Evolutionary conservation across 2,797 vertebrate species (phyloP).

Genomic region (Galago senegalensis): DNA sequence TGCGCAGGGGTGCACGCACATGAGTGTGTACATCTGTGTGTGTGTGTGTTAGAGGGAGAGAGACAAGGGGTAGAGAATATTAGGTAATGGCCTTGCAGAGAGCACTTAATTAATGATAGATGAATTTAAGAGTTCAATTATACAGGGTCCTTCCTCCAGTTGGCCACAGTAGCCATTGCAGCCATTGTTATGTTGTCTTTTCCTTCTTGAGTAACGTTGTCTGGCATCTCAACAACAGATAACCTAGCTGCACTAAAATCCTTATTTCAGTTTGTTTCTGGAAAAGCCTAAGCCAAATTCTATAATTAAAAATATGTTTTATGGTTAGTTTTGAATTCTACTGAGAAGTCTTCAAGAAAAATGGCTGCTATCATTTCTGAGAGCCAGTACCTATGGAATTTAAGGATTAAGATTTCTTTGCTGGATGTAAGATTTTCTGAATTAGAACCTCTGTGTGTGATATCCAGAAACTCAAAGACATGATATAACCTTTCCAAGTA

Average conservation of each 20-base stretch:
- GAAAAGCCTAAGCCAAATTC: neutral
- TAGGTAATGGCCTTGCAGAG: neutral
- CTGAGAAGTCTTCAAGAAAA: neutral
- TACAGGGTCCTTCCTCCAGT: fast-evolving
- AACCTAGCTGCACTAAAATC: neutral
- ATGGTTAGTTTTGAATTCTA: neutral
- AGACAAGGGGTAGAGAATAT: neutral
- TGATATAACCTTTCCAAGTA: neutral
- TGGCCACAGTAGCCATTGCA: fast-evolving
- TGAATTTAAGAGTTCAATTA: neutral
- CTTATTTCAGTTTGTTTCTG: neutral
- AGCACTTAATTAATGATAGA: neutral
- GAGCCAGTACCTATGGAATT: fast-evolving
- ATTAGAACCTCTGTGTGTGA: neutral
- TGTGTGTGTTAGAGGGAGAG: neutral
- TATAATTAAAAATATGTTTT: neutral
- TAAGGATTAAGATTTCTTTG: neutral
- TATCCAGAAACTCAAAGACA: neutral
- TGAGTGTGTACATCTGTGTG: neutral
- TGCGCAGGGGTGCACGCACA: no score
- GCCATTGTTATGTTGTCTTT: neutral
- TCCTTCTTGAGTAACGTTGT: neutral
- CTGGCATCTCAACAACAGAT: neutral
- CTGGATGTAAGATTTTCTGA: neutral
- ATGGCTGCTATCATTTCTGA: neutral